Conservation (phyloP, 1,140 invertebrate genomes). For the Scaptodrosophila lebanonensis region DNA sequence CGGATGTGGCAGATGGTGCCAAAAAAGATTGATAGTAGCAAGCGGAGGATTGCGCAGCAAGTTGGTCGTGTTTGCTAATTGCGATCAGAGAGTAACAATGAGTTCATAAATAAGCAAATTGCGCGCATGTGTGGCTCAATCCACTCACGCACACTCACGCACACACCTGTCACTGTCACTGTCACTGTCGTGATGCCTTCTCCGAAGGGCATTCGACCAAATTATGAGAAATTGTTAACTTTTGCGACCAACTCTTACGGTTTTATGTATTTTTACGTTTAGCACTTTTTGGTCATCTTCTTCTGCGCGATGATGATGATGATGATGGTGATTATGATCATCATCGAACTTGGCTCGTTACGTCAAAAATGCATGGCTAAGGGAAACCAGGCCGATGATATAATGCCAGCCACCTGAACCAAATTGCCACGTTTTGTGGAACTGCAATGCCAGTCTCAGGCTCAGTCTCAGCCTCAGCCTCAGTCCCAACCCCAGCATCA, state of each 20-base stretch:
- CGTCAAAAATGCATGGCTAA: too few relatives aligned
- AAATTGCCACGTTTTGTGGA: too few relatives aligned
- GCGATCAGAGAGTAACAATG: conserved; percentile 57
- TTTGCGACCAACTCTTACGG: conserved; percentile 3
- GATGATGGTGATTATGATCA: too few relatives aligned
- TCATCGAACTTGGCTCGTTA: too few relatives aligned
- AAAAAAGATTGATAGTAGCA: conserved; percentile 12
- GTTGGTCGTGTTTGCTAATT: conserved; percentile 17
- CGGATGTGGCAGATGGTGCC: conserved; percentile 69
- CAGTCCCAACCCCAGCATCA: too few relatives aligned
- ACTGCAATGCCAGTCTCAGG: too few relatives aligned
- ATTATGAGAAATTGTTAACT: conserved; percentile 39
- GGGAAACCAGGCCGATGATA: too few relatives aligned
- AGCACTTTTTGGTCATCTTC: too few relatives aligned
- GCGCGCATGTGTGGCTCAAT: conserved; percentile 62
- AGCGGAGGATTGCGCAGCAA: too few relatives aligned
- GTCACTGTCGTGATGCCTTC: conserved; percentile 22
- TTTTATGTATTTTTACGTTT: not conserved
- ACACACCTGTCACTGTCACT: conserved; percentile 10
- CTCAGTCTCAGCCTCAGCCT: too few relatives aligned
- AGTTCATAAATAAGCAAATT: conserved; percentile 52
- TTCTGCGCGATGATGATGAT: too few relatives aligned
- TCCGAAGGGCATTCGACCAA: conserved; percentile 34
- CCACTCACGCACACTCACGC: conserved; percentile 1
- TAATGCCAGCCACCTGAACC: too few relatives aligned